Evolutionary conservation across 92 coral and sea anemone genomes (phyloP), one percentile per base, ranked within the genome.

Genomic region (Palythoa heliodiscus): DNA sequence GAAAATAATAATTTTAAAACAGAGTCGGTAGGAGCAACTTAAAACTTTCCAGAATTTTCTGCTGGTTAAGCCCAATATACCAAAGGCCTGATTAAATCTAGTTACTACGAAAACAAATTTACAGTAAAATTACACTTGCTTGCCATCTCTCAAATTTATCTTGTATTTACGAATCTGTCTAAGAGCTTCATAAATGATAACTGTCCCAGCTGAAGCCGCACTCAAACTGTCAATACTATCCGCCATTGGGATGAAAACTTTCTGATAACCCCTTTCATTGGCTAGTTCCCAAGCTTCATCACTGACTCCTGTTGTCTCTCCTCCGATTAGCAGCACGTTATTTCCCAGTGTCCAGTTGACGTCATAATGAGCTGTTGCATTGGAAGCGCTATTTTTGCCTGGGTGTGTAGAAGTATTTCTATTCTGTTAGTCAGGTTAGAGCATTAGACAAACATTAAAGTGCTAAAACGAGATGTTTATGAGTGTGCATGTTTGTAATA

Each of bases 281-380:
- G 90, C 91, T 24, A 93, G 66, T 11, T 23, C 10, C 82, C 80
- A 86, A 3, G 88, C 89, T 57, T 78, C 86, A 4, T 77, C 88
- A 66, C 97, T 90, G 20, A 87, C 78, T 13, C 97, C 97, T n/a
- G 97, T 83, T 58, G 97, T 89, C 81, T 93, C 97, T 58, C 94
- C 93, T 7, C 97, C 97, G 60, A 93, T 83, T 3, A 93, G 67
- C 3, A 93, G 86, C 57, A 87, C 94, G 85, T 87, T 93, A 87
- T 90, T 87, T 68, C 93, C 89, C 29, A 25, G 86, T 25, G 94
- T 83, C 97, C 97, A 93, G 91, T 93, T 91, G 71, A 93, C 82
- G 53, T 89, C 84, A 63, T 79, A 93, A 71, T 88, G 85, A 52
- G 82, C 38, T 37, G 17, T 53, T 20, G 64, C 29, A 63, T 39